Percentiles rank a stretch among this genome's conserved stretches.
These are phyloP conservation scores for Lycodopsis pacificus DNA, from an alignment of 2,797 vertebrate genomes.

Conservation along the genomic window DNA sequence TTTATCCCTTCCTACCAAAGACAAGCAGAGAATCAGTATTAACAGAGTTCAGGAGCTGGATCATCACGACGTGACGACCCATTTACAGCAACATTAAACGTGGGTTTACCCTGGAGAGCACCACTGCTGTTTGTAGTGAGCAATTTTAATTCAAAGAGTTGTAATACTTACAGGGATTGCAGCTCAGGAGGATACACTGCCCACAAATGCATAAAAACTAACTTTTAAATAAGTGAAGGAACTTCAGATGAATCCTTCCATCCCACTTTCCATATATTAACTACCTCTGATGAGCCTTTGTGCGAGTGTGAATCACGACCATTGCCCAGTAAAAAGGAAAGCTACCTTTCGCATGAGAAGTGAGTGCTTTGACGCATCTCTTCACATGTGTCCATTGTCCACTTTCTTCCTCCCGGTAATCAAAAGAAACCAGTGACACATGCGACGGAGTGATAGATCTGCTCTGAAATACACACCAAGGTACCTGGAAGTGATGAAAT, in stretches of 20 bases:
- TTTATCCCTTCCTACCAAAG: not conserved
- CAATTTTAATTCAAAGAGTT: slow-evolving; percentile 37
- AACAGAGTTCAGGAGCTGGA: not conserved
- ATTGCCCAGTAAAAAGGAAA: slow-evolving; percentile 7
- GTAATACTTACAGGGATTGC: not conserved
- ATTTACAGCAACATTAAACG: slow-evolving; percentile 13
- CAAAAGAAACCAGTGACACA: slow-evolving; percentile 23
- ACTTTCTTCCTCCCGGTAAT: slow-evolving; percentile 7
- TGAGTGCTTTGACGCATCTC: slow-evolving; percentile 9
- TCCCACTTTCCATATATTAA: slow-evolving; percentile 10
- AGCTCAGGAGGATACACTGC: slow-evolving; percentile 17
- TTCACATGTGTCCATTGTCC: slow-evolving; percentile 13
- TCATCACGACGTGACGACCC: slow-evolving; percentile 3
- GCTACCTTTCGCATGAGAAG: slow-evolving; percentile 6
- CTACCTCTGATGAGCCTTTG: slow-evolving; percentile 15
- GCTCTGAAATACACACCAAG: not conserved
- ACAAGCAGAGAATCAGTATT: not conserved
- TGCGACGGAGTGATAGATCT: not conserved
- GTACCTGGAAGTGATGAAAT: not conserved
- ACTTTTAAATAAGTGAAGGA: slow-evolving; percentile 15
- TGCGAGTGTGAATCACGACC: slow-evolving; percentile 12
- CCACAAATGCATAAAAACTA: slow-evolving; percentile 28
- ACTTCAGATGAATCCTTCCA: slow-evolving; percentile 19
- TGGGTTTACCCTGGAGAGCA: slow-evolving; percentile 5
- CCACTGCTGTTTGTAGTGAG: slow-evolving; percentile 20